Conservation (phyloP, 1,140 invertebrate species). For the Hylaeus volcanicus region DNA sequence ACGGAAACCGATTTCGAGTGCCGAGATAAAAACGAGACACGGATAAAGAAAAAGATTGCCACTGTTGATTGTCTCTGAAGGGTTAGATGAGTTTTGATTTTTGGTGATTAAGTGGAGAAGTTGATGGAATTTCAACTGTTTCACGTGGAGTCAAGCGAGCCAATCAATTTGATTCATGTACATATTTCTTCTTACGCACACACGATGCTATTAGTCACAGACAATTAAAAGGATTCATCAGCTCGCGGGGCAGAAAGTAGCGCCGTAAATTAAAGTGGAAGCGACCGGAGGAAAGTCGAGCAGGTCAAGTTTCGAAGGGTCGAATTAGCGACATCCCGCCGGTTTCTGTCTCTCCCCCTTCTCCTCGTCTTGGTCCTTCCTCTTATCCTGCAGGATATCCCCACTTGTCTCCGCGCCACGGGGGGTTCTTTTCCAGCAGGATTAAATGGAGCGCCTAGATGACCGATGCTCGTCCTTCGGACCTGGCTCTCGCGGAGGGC, state of each 20-base stretch:
- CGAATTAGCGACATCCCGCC: slow-evolving; percentile 73
- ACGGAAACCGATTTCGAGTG: slow-evolving; percentile 30
- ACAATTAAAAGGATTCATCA: slow-evolving; percentile 28
- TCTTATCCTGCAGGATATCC: slow-evolving; percentile 74
- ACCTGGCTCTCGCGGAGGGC: slow-evolving; percentile 52
- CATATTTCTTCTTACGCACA: too few relatives aligned
- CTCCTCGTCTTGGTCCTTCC: slow-evolving; percentile 29
- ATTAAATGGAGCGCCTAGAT: slow-evolving; percentile 80
- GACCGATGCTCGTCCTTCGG: slow-evolving; percentile 76
- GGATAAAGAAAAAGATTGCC: too few relatives aligned
- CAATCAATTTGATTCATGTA: too few relatives aligned
- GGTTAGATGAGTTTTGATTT: too few relatives aligned
- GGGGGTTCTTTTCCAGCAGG: slow-evolving; percentile 76
- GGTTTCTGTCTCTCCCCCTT: slow-evolving; percentile 26
- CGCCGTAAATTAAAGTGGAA: slow-evolving; percentile 44
- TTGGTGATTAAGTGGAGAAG: too few relatives aligned
- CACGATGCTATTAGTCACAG: slow-evolving; percentile 5
- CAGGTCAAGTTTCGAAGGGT: slow-evolving; percentile 73
- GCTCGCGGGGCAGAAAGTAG: background rate
- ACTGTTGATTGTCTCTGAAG: too few relatives aligned
- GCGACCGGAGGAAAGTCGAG: slow-evolving; percentile 62
- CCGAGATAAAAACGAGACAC: background rate
- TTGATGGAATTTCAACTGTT: too few relatives aligned
- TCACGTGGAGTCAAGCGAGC: too few relatives aligned
- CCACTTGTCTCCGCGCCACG: slow-evolving; percentile 70